Evolutionary conservation across 1,140 invertebrate genomes (phyloP), one percentile per base, ranked within the genome.

Genomic region (Hirudo medicinalis): DNA sequence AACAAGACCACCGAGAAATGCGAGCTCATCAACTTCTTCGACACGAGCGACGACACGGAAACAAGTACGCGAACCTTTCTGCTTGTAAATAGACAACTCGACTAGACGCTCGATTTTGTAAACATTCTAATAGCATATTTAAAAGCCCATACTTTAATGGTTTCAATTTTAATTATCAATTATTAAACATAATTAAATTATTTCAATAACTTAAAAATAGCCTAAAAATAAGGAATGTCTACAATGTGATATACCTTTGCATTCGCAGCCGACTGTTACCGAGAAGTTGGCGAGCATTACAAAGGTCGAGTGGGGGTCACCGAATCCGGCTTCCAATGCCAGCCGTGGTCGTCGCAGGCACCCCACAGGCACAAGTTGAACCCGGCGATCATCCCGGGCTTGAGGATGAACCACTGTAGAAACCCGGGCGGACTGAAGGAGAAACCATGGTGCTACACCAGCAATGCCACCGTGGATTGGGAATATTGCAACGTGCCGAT

Each of bases 401-500:
- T 97, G 55, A 85, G 88, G 76, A 89, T 92, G 79, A 97, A 97
- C 83, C 93, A 88, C 79, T 98, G 94, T 80, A 86, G 94, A 75
- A 98, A 98, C 85, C 92, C 92, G 6, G 94, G 94, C 0, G 93
- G 91, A 11, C 91, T 95, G 80, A 92, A 94, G 78, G 86, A 87
- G 0, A 86, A 85, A 75, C 94, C 94, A 0, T 98, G 94, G 94
- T 98, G 94, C 83, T 98, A 95, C 78, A 94, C 93, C 0, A 22
- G 60, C 25, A 78, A 94, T 80, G 85, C 87, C 60, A 82, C 83
- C 57, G 87, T 90, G 66, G 86, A 92, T 75, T 97, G 94, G 93
- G 88, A 97, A 79, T 86, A 89, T 79, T 98, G 94, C 84, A 87
- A 92, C 79, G 91, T 95, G 80, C 89, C 90, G 69, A 78, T 86